These are phyloP conservation scores for Scelioninae gen. 2 DNA, from an alignment of 2,888 invertebrate genomes.

Conservation along the genomic window DNA sequence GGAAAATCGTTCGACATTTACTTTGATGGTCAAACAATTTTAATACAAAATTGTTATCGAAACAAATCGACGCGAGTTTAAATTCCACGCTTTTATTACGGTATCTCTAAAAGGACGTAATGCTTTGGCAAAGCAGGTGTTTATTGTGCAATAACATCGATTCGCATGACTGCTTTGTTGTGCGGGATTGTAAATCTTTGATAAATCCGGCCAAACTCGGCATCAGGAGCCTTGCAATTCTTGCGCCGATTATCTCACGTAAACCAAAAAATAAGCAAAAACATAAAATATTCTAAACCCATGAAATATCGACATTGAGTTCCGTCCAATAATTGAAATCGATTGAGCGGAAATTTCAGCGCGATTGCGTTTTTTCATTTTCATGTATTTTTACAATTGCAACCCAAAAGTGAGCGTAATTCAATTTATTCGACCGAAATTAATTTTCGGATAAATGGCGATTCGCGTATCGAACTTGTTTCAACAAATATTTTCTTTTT, in stretches of 20 bases:
- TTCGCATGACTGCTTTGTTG: constrained; percentile 11
- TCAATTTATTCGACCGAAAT: no score
- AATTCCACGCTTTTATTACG: constrained; percentile 1
- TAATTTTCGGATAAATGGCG: no score
- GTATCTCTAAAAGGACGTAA: constrained; percentile 6
- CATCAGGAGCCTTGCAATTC: background rate
- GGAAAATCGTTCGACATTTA: background rate
- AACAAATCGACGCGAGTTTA: background rate
- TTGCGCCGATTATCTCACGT: background rate
- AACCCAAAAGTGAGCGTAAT: no score
- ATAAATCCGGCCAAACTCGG: background rate
- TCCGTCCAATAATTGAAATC: no score
- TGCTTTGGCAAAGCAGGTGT: constrained; percentile 5
- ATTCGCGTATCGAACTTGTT: no score
- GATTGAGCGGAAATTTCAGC: no score
- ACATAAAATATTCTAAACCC: no score
- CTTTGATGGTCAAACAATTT: constrained; percentile 12
- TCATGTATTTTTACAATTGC: no score
- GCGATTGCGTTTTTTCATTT: no score
- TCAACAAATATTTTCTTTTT: no score
- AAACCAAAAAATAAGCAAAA: no score
- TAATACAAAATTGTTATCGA: background rate
- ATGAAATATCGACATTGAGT: no score
- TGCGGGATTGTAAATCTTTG: constrained; percentile 3
- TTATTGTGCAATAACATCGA: constrained; percentile 1